A percentile compares a stretch with the other conserved stretches of the same genome.
phyloP scores from a whole-genome alignment of 2,113 vertebrate species.

The Chauna torquata region DNA sequence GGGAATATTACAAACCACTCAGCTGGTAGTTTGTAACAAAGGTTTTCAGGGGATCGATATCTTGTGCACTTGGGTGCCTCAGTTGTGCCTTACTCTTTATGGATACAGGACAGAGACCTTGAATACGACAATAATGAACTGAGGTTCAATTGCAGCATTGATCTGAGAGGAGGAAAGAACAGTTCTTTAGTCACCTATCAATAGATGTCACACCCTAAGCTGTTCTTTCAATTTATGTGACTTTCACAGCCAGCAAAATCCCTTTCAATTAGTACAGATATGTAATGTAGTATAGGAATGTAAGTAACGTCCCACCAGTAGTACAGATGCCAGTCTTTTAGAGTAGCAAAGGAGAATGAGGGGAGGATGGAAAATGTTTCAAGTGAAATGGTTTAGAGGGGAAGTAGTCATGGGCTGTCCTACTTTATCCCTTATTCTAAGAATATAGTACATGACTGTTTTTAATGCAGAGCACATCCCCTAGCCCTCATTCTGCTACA shows the following conservation, averaged over 20 bases:
- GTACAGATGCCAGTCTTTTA: not conserved
- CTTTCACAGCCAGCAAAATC: not conserved
- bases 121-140: not conserved
- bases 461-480: not conserved
- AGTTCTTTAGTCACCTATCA: not conserved
- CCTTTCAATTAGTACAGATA: not conserved
- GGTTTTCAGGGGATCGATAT: fast-evolving
- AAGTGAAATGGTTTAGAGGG: not conserved
- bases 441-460: not conserved
- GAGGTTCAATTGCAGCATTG: not conserved
- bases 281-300: not conserved
- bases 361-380: not conserved
- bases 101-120: not conserved
- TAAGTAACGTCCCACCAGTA: not conserved
- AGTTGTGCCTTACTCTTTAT: not conserved
- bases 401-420: not conserved
- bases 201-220: not conserved
- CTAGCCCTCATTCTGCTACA: not conserved
- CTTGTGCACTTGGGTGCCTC: not conserved
- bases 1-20: not conserved
- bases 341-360: not conserved
- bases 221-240: not conserved
- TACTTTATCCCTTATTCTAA: not conserved
- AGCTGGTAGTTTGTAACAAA: not conserved
- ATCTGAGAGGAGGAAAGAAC: not conserved